Conservation (phyloP, 2,797 vertebrate genomes). For the Peromyscus aztecus region DNA sequence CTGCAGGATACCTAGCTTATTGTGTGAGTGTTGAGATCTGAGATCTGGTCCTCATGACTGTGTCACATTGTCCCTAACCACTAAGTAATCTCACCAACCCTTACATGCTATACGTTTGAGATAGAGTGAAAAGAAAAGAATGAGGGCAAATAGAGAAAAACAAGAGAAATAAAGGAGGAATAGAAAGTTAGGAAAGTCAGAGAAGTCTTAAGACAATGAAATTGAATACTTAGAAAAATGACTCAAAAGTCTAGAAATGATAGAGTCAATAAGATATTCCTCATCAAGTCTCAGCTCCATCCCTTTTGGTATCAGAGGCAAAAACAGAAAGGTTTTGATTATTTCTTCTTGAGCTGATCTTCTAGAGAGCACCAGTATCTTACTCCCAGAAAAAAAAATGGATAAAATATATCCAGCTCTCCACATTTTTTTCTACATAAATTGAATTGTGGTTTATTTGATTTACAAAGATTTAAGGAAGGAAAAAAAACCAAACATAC, state of each 20-base stretch:
- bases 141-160: accelerated
- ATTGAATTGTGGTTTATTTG: conserved; percentile 80
- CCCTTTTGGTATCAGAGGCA: neutral
- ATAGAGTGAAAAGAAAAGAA: neutral
- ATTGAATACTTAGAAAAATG: neutral
- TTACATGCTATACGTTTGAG: neutral
- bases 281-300: neutral
- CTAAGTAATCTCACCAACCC: neutral
- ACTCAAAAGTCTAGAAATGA: neutral
- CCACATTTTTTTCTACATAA: conserved; percentile 60
- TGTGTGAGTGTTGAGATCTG: neutral
- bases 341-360: conserved; percentile 63
- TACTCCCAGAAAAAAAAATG: conserved; percentile 63
- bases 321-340: conserved; percentile 76
- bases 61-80: neutral
- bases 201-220: neutral
- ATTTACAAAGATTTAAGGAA: conserved; percentile 76
- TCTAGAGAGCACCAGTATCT: conserved; percentile 66
- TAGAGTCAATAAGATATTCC: neutral
- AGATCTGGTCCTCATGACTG: neutral
- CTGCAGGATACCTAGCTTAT: neutral
- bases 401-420: conserved; percentile 69
- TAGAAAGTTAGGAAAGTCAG: neutral
- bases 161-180: neutral
- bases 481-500: conserved; percentile 40